These are phyloP conservation scores for Mergus octosetaceus DNA, from an alignment of 2,797 vertebrate species.

Conservation along the genomic window DNA sequence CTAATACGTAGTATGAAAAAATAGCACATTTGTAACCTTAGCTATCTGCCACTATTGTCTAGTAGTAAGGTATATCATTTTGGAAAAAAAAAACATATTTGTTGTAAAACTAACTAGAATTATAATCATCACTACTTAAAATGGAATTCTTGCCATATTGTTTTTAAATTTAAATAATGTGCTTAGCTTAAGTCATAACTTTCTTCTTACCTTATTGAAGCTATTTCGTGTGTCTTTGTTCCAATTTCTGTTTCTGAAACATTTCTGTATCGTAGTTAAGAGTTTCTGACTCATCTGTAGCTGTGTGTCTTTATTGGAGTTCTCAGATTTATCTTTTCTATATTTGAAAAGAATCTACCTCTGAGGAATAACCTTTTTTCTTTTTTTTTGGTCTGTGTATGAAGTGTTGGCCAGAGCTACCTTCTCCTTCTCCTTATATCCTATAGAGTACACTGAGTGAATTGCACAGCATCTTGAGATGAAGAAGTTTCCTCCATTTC, in stretches of 20 bases:
- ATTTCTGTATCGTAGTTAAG: not conserved
- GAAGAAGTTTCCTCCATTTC: slow-evolving; percentile 37
- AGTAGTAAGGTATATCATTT: not conserved
- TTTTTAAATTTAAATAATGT: not conserved
- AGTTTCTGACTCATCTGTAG: not conserved
- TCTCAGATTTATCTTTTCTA: not conserved
- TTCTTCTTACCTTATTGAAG: not conserved
- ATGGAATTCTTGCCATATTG: not conserved
- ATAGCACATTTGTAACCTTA: not conserved
- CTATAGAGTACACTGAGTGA: not conserved
- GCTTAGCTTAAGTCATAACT: not conserved
- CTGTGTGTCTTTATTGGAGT: not conserved
- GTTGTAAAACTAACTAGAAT: not conserved
- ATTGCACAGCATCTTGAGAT: slow-evolving; percentile 20
- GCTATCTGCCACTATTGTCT: not conserved
- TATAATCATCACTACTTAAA: not conserved
- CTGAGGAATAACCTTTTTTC: not conserved
- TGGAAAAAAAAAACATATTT: not conserved
- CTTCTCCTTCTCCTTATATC: not conserved
- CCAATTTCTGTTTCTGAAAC: slow-evolving; percentile 22
- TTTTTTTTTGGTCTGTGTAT: not conserved
- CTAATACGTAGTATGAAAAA: not conserved
- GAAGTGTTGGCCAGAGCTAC: not conserved
- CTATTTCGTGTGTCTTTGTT: not conserved
- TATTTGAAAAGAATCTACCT: not conserved